phyloP scores from a whole-genome alignment of 2,113 vertebrate genomes.

The Peromyscus californicus region DNA sequence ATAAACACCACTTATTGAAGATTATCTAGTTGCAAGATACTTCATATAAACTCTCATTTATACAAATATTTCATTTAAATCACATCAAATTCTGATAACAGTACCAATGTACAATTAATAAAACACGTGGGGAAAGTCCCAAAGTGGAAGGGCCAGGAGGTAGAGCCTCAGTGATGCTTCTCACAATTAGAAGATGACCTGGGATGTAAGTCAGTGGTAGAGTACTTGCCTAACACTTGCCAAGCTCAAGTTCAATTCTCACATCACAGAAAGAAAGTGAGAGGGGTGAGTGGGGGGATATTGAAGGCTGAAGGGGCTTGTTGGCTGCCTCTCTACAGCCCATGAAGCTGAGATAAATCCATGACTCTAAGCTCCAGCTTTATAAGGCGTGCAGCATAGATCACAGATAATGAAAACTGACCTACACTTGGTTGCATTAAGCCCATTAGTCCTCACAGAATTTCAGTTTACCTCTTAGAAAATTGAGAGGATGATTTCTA shows the following conservation, averaged over 20 bases:
- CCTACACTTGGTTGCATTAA: background rate
- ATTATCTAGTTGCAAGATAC: slow-evolving; percentile 1
- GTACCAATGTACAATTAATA: slow-evolving; percentile 36
- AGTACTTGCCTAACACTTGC: background rate
- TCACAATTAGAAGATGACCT: background rate
- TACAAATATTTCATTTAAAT: slow-evolving; percentile 32
- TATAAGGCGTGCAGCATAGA: background rate
- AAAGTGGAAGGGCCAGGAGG: slow-evolving; percentile 19
- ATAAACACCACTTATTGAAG: background rate
- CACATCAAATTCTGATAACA: background rate
- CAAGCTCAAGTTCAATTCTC: background rate
- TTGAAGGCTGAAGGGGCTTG: background rate
- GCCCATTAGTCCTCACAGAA: slow-evolving; percentile 35
- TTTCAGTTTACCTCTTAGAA: slow-evolving; percentile 31
- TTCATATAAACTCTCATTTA: slow-evolving; percentile 22
- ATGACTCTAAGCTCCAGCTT: background rate
- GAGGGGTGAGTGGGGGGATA: background rate
- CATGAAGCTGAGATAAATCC: background rate
- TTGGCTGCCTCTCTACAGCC: background rate
- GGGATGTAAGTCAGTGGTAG: background rate
- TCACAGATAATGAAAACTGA: slow-evolving; percentile 21
- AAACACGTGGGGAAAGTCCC: background rate
- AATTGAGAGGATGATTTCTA: background rate
- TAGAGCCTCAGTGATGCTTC: slow-evolving; percentile 36
- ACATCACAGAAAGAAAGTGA: background rate